These are phyloP conservation scores for Tapirus indicus DNA, from an alignment of 2,797 vertebrate genomes.

Conservation along the genomic window DNA sequence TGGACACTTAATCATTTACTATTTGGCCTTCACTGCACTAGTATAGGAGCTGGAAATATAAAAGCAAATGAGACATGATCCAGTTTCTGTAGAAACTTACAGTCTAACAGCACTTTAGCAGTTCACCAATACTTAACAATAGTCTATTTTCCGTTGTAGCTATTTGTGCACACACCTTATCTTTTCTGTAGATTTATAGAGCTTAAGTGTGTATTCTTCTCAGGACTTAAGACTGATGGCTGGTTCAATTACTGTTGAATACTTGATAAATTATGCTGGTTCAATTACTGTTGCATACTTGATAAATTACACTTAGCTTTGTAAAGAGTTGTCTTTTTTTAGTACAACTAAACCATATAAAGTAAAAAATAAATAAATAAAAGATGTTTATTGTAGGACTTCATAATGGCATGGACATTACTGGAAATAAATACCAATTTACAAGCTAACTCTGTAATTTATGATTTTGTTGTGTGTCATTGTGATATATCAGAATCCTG, in stretches of 20 bases:
- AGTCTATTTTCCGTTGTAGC: not conserved
- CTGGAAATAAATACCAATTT: constrained; percentile 57
- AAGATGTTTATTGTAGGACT: constrained; percentile 21
- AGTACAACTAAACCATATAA: not conserved
- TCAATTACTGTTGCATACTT: constrained; percentile 53
- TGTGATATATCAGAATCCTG: not conserved
- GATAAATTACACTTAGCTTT: constrained; percentile 24
- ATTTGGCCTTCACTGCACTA: not conserved
- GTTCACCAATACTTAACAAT: not conserved
- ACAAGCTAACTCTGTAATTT: constrained; percentile 27
- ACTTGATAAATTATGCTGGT: constrained; percentile 9
- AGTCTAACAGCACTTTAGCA: not conserved
- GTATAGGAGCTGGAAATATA: not conserved
- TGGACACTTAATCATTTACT: not conserved
- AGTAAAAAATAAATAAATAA: not conserved
- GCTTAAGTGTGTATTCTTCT: not conserved
- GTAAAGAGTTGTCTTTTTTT: not conserved
- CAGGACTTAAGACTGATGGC: not conserved
- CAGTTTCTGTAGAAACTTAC: not conserved
- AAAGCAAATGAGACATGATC: not conserved
- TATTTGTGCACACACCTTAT: not conserved
- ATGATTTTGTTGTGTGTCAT: not conserved
- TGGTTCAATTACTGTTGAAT: constrained; percentile 51
- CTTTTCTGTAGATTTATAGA: constrained; percentile 47
- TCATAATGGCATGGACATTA: not conserved